Evolutionary conservation across 2,888 invertebrate species (phyloP).

Genomic region (Brachyopa scutellaris): DNA sequence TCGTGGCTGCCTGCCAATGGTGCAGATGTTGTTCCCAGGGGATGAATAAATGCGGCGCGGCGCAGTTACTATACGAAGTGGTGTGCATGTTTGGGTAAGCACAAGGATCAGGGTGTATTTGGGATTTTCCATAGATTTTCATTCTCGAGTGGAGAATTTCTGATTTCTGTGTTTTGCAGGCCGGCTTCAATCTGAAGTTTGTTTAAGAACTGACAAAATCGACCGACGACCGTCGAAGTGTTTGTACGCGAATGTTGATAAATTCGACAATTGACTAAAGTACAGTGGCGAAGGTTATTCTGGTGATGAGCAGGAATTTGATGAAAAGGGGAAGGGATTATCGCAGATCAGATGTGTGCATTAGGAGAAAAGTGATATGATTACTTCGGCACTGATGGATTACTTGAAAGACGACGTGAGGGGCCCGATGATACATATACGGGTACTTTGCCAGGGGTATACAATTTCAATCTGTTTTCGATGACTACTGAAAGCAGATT

Average conservation of each 20-base stretch:
- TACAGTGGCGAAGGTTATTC: constrained; percentile 17
- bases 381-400: constrained; percentile 59
- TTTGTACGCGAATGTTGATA: constrained; percentile 47
- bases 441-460: constrained; percentile 12
- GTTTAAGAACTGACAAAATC: constrained; percentile 41
- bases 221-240: too few relatives aligned
- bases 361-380: constrained; percentile 55
- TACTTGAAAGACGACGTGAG: constrained; percentile 14
- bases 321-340: constrained; percentile 44
- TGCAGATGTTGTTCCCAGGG: constrained; percentile 71
- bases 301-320: constrained; percentile 26
- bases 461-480: background rate
- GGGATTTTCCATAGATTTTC: constrained; percentile 59
- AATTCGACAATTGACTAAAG: constrained; percentile 49
- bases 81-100: constrained; percentile 26
- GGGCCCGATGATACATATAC: constrained; percentile 8
- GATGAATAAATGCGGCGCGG: constrained; percentile 56
- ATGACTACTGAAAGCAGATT: constrained; percentile 9
- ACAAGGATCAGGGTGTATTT: constrained; percentile 33
- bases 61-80: constrained; percentile 28
- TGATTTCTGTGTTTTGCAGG: constrained; percentile 57
- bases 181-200: constrained; percentile 45
- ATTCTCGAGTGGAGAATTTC: constrained; percentile 61
- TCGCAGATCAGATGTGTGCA: constrained; percentile 39
- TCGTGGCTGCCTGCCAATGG: constrained; percentile 63